Percentiles rank a stretch among this genome's conserved stretches.
phyloP scores from a whole-genome alignment of 2,888 invertebrate genomes.

The Thereva unica region DNA sequence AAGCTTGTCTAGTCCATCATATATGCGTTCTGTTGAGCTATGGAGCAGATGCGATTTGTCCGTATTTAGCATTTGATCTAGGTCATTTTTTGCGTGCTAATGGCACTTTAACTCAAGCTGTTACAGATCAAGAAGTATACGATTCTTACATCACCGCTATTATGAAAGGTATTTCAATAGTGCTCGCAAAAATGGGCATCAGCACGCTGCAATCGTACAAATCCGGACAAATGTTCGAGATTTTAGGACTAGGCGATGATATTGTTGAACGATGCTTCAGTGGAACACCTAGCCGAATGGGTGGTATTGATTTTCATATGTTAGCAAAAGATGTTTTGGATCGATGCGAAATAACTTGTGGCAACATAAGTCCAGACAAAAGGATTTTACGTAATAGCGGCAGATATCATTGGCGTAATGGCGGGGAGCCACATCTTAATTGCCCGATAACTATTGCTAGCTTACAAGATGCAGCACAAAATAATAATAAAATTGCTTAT shows the following conservation, averaged over 20 bases:
- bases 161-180: conserved; percentile 88
- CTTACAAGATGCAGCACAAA: conserved; percentile 82
- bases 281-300: conserved; percentile 71
- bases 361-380: conserved; percentile 66
- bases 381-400: conserved; percentile 81
- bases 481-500: conserved; percentile 81
- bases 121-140: conserved; percentile 81
- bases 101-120: conserved; percentile 75
- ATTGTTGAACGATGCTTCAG: conserved; percentile 94
- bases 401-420: conserved; percentile 94
- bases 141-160: conserved; percentile 87
- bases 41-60: conserved; percentile 97
- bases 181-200: conserved; percentile 99
- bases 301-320: conserved; percentile 90
- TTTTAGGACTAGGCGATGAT: conserved; percentile 90
- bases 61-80: conserved; percentile 94
- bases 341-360: conserved; percentile 75
- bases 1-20: conserved; percentile 95
- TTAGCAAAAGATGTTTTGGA: conserved; percentile 86
- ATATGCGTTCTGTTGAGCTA: conserved; percentile 93
- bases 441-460: conserved; percentile 81
- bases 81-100: conserved; percentile 84
- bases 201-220: conserved; percentile 98
- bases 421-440: conserved; percentile 97
- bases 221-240: conserved; percentile 99